A percentile compares a stretch with the other conserved stretches of the same genome.
Conservation (phyloP, 2,888 invertebrate genomes). For the Tinea semifulvella region DNA sequence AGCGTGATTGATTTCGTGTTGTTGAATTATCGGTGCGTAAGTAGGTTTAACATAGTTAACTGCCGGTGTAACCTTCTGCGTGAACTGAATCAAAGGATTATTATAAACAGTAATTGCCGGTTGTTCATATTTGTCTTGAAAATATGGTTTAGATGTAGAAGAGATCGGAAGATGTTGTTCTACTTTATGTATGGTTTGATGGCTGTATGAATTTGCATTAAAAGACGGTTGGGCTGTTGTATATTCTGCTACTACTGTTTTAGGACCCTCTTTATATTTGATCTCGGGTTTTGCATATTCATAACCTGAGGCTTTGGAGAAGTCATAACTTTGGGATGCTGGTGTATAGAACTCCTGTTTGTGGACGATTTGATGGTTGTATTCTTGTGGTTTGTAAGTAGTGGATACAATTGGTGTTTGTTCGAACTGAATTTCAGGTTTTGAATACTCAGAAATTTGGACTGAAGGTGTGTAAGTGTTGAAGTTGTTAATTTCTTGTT, state of each 20-base stretch:
- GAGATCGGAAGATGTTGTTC: conserved; percentile 36
- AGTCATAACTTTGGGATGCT: not conserved
- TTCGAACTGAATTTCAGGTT: conserved; percentile 24
- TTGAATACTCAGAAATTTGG: conserved; percentile 19
- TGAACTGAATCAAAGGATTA: conserved; percentile 46
- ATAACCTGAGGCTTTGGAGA: conserved; percentile 28
- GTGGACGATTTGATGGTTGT: conserved; percentile 41
- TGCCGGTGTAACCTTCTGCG: conserved; percentile 37
- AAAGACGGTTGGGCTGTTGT: conserved; percentile 28
- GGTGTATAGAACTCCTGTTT: conserved; percentile 29
- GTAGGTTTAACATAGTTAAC: conserved; percentile 38
- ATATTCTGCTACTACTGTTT: conserved; percentile 25
- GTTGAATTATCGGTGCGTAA: conserved; percentile 38
- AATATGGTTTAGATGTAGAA: conserved; percentile 33
- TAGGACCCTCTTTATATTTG: conserved; percentile 39
- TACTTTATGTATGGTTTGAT: conserved; percentile 45
- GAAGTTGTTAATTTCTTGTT: not conserved
- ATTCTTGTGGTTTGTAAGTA: conserved; percentile 33
- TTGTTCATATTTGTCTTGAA: conserved; percentile 37
- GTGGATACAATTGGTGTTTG: conserved; percentile 32
- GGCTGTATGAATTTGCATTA: conserved; percentile 41
- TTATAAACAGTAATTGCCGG: conserved; percentile 45
- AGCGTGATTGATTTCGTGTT: conserved; percentile 36
- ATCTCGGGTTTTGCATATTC: conserved; percentile 32
- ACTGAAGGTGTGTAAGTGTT: conserved; percentile 13